A percentile compares a stretch with the other conserved stretches of the same genome.
Conservation (phyloP, 2,888 invertebrate genomes). For the Eupithecia inturbata region DNA sequence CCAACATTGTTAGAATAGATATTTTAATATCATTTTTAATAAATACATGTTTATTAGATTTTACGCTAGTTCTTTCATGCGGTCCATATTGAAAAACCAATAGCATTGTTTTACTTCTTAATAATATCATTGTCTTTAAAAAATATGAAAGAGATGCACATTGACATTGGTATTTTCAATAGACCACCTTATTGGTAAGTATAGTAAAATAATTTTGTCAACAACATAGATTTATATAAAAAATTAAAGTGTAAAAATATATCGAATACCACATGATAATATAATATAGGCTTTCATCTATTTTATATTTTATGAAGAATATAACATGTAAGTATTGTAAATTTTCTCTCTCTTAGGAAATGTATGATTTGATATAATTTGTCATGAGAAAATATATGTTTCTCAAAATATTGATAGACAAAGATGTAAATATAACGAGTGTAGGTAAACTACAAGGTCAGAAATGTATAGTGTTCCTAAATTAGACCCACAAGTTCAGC, state of each 20-base stretch:
- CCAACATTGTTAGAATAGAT: conserved; percentile 66
- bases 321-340: conserved; percentile 57
- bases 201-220: conserved; percentile 48
- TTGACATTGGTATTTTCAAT: conserved; percentile 31
- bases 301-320: conserved; percentile 61
- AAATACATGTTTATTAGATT: conserved; percentile 43
- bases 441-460: conserved; percentile 18
- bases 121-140: conserved; percentile 6
- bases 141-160: conserved; percentile 5
- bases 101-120: neutral
- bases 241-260: conserved; percentile 71
- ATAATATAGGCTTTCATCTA: conserved; percentile 61
- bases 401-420: conserved; percentile 37
- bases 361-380: conserved; percentile 61
- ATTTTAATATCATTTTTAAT: conserved; percentile 50
- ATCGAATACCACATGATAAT: conserved; percentile 56
- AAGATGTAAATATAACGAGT: conserved; percentile 24
- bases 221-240: conserved; percentile 59
- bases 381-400: conserved; percentile 28
- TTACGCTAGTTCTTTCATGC: conserved; percentile 34
- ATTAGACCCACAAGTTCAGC: conserved; percentile 13
- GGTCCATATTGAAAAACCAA: conserved; percentile 32
- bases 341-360: conserved; percentile 77
- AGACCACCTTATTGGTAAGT: conserved; percentile 40
- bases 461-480: conserved; percentile 27